These are phyloP conservation scores for Pampusana beccarii DNA, from an alignment of 2,113 vertebrate genomes.

Conservation along the genomic window DNA sequence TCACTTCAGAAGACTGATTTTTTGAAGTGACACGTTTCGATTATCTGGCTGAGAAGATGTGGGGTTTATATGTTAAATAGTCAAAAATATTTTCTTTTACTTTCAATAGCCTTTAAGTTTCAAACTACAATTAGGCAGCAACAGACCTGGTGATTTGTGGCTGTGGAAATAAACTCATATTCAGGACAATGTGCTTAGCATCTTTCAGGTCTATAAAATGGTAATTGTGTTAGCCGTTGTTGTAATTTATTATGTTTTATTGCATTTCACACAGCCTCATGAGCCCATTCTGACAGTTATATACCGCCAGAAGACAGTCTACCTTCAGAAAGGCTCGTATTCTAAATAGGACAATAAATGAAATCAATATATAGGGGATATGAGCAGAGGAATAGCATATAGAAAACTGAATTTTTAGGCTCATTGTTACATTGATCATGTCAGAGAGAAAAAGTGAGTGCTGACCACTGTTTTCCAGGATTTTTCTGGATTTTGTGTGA, in stretches of 20 bases:
- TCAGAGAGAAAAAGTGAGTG: not conserved
- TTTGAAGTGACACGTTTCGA: not conserved
- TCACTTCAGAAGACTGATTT: not conserved
- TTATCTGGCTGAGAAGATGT: not conserved
- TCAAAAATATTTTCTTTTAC: not conserved
- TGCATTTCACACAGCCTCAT: not conserved
- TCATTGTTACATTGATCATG: not conserved
- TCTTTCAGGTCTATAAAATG: not conserved
- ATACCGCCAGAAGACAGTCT: not conserved
- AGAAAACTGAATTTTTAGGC: not conserved
- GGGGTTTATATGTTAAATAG: not conserved
- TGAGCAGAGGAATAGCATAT: not conserved
- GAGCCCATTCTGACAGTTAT: not conserved
- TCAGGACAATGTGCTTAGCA: not conserved
- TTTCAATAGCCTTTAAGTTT: not conserved
- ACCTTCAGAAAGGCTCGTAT: not conserved
- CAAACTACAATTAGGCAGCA: not conserved
- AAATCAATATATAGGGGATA: not conserved
- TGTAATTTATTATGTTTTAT: slow-evolving; percentile 37
- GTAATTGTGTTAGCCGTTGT: not conserved
- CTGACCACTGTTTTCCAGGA: not conserved
- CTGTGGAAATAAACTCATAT: not conserved
- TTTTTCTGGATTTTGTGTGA: not conserved
- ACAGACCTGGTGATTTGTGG: not conserved
- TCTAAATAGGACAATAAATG: slow-evolving; percentile 16